A percentile compares a stretch with the other conserved stretches of the same genome.
These are phyloP conservation scores for Thymelicus acteon DNA, from an alignment of 2,888 invertebrate genomes.

Conservation along the genomic window DNA sequence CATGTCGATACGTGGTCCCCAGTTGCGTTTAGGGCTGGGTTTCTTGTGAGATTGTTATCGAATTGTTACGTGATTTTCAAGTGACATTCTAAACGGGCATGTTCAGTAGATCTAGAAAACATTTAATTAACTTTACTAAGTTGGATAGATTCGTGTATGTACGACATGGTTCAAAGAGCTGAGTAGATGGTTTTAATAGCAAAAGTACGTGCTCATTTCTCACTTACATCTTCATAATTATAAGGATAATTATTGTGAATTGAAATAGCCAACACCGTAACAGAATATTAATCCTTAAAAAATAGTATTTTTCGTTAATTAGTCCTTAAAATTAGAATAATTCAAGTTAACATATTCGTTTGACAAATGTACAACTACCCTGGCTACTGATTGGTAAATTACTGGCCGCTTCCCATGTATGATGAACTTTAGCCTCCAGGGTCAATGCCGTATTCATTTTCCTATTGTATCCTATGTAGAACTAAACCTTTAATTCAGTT, in stretches of 20 bases:
- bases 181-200: background rate
- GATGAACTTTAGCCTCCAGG: background rate
- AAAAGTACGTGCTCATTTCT: background rate
- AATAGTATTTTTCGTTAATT: too few species aligned
- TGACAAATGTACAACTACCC: too few species aligned
- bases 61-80: conserved; percentile 26
- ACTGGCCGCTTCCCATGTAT: conserved; percentile 2
- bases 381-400: conserved; percentile 9
- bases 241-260: too few species aligned
- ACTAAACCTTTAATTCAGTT: too few species aligned
- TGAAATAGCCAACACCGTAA: too few species aligned
- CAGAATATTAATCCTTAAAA: too few species aligned
- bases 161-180: background rate
- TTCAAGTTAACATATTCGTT: too few species aligned
- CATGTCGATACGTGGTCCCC: conserved; percentile 28
- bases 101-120: conserved; percentile 17
- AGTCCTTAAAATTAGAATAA: too few species aligned
- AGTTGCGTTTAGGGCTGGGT: conserved; percentile 28
- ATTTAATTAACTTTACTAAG: conserved; percentile 15
- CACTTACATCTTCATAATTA: too few species aligned
- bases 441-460: background rate
- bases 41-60: conserved; percentile 30
- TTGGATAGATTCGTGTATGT: conserved; percentile 6
- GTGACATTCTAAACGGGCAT: conserved; percentile 27
- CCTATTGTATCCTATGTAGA: too few species aligned